A percentile compares a stretch with the other conserved stretches of the same genome.
These are phyloP conservation scores for Tribolium castaneum DNA, from an alignment of 1,140 invertebrate genomes.

Conservation along the genomic window DNA sequence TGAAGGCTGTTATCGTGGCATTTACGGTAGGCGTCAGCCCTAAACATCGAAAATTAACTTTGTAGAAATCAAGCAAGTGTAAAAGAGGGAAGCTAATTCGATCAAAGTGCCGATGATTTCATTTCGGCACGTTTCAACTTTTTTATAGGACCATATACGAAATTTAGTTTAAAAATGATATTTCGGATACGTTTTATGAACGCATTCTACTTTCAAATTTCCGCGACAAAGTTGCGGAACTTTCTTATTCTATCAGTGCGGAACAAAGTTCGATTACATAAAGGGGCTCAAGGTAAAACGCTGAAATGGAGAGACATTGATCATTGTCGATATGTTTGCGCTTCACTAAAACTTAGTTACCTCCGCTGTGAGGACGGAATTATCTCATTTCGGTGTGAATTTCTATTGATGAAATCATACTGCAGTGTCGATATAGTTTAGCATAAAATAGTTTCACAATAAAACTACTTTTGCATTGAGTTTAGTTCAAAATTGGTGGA, in stretches of 20 bases:
- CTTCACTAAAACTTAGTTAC: neutral
- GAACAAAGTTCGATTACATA: neutral
- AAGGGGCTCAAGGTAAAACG: neutral
- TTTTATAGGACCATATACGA: neutral
- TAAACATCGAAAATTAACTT: conserved; percentile 11
- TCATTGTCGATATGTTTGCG: neutral
- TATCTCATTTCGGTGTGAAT: neutral
- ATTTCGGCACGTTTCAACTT: neutral
- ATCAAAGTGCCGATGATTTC: neutral
- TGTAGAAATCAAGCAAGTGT: conserved; percentile 22
- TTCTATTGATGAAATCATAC: neutral
- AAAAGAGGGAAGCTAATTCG: conserved; percentile 3
- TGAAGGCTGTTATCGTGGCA: neutral
- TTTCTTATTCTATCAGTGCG: neutral
- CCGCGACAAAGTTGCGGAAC: neutral
- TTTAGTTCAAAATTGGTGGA: too few relatives aligned
- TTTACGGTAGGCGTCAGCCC: neutral
- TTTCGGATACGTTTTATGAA: neutral
- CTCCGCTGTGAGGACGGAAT: neutral
- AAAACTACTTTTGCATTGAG: too few relatives aligned
- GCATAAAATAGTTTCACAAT: too few relatives aligned
- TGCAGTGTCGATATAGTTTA: neutral
- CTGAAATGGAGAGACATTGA: neutral
- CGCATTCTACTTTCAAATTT: neutral
- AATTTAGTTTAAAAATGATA: neutral